These are phyloP conservation scores for Drosophila buzzatii DNA, from an alignment of 2,888 invertebrate species.

Conservation along the genomic window DNA sequence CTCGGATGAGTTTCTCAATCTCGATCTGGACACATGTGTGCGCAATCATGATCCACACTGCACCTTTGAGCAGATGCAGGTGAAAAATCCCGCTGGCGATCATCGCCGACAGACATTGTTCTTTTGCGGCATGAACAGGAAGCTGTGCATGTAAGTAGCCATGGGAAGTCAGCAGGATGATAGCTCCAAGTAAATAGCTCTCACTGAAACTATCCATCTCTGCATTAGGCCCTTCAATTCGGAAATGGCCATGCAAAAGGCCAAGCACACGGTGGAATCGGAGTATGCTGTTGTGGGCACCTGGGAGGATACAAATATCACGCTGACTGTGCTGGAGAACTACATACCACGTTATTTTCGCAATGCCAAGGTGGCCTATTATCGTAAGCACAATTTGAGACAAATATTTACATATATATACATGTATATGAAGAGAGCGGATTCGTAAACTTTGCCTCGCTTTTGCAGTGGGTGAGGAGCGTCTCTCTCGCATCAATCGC, in stretches of 20 bases:
- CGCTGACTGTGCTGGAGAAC: slow-evolving; percentile 92
- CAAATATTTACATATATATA: too few relatives aligned
- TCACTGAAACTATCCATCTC: not conserved
- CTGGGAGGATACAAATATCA: slow-evolving; percentile 94
- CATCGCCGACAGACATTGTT: slow-evolving; percentile 94
- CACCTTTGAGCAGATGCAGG: slow-evolving; percentile 91
- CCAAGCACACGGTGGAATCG: slow-evolving; percentile 93
- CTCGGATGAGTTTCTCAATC: slow-evolving; percentile 89
- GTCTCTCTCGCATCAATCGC: slow-evolving; percentile 87
- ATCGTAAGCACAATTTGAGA: slow-evolving; percentile 87
- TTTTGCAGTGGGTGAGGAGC: slow-evolving; percentile 83
- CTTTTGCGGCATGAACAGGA: slow-evolving; percentile 94
- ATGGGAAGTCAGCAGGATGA: not conserved
- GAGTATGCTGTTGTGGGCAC: slow-evolving; percentile 96
- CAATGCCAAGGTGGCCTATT: slow-evolving; percentile 91
- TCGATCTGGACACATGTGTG: slow-evolving; percentile 95
- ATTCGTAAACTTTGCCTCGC: slow-evolving; percentile 17
- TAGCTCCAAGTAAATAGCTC: not conserved
- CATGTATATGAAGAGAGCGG: not conserved
- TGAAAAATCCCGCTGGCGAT: slow-evolving; percentile 92
- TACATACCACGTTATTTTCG: slow-evolving; percentile 93
- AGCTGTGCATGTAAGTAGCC: slow-evolving; percentile 90
- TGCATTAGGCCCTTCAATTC: slow-evolving; percentile 93
- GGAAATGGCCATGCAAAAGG: slow-evolving; percentile 91
- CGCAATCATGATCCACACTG: slow-evolving; percentile 92